Conservation (phyloP, 1,140 invertebrate species). For the Coptotermes formosanus region DNA sequence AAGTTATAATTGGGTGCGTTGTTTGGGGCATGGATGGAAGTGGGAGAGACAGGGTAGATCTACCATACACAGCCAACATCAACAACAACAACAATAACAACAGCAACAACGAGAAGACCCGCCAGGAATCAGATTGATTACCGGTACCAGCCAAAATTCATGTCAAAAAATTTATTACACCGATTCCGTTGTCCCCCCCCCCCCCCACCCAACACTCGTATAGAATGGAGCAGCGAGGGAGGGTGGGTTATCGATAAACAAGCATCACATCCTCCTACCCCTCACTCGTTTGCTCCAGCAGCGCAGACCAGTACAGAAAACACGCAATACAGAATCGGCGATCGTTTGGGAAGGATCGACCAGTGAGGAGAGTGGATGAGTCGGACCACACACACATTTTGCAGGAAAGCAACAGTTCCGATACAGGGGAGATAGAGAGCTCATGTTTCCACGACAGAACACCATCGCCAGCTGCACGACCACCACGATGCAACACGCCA, state of each 20-base stretch:
- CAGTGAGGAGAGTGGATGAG: not conserved
- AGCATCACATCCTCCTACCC: not conserved
- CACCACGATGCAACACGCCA: conserved; percentile 31
- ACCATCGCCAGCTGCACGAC: conserved; percentile 13
- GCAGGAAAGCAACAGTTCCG: not conserved
- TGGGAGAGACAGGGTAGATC: conserved; percentile 1
- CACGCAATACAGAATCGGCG: not conserved
- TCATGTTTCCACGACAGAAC: not conserved
- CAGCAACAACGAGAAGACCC: conserved; percentile 27
- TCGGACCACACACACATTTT: not conserved
- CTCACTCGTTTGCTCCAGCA: not conserved
- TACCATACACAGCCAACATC: conserved; percentile 24
- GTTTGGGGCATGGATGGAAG: conserved; percentile 4
- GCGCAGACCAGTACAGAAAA: not conserved
- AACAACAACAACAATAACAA: not conserved
- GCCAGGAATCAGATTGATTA: conserved; percentile 33
- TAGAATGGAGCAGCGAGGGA: not conserved
- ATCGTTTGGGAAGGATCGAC: not conserved
- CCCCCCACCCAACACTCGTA: not conserved
- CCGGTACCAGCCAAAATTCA: conserved; percentile 33
- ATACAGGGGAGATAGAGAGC: not conserved
- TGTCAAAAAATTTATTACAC: conserved; percentile 33
- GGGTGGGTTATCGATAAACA: conserved; percentile 24
- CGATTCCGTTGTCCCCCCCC: not conserved
- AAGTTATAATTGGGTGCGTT: conserved; percentile 36